Evolutionary conservation across 2,797 vertebrate genomes (phyloP), one percentile per base, ranked within the genome.

Genomic region (Sciaenops ocellatus): DNA sequence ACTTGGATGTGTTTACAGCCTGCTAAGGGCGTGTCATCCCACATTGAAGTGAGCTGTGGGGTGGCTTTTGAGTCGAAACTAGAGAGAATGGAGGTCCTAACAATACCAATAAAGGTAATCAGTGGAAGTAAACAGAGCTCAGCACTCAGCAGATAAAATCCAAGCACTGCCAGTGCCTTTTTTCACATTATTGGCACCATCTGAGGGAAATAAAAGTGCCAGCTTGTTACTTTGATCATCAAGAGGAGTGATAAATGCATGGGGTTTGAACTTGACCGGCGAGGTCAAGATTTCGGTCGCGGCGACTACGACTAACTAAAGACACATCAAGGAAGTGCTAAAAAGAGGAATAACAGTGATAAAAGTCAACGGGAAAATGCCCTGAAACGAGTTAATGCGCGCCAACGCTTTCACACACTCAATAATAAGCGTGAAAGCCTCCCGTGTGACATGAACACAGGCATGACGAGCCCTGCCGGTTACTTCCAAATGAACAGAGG

Each of bases 401-500:
- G 2, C 3, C 15, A 30, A 52, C 50, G 15, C 63, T 54, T 63
- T n/a, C 13, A 22, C 6, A 15, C 69, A 28, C 78, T 69, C 50
- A 63, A 38, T 67, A 51, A 62, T 30, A 6, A 65, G 26, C 1
- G 24, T 34, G 48, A 54, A 69, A 38, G 12, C 70, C n/a, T 68
- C 75, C 56, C 17, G 9, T 20, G 22, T 57, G 73, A 80, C 82
- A 22, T 10, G 3, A n/a, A 28, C 26, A 13, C 24, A 57, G 52
- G 26, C 55, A 11, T 1, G 71, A 57, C 46, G 6, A 78, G 52
- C 46, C 28, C 55, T 17, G 77, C 38, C 11, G 73, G 63, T 71
- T 80, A 50, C 80, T 79, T 77, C 62, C 69, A 69, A 57, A 47
- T 5, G 51, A 81, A 34, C 56, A 54, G 81, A 63, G 61, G 28